Evolutionary conservation across 2,113 vertebrate species (phyloP), one percentile per base, ranked within the genome.

Genomic region (Malaclemys terrapin): DNA sequence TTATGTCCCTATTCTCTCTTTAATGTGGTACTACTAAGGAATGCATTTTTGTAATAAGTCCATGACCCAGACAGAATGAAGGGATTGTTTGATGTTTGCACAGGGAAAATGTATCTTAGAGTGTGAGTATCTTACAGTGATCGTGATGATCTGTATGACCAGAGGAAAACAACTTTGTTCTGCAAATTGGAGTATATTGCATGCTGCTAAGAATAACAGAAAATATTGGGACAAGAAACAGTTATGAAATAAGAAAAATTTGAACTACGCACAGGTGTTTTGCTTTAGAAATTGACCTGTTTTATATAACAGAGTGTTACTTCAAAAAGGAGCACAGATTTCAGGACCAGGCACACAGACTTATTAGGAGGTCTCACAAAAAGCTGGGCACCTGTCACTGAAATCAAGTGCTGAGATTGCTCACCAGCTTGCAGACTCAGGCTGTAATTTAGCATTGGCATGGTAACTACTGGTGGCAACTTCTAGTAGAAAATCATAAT

Each of bases 271-370:
- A 72, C 45, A 93, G 84, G 45, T 81, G 50, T 85, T 4, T 83
- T 76, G 62, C 84, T 56, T 6, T 72, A 92, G 50, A 95, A 92
- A 94, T 82, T 82, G 78, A 89, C 29, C 17, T 75, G 85, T n/a
- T 88, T 95, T 50, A 50, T 87, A 89, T 62, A 90, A 95, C 94
- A 92, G 76, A 92, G 82, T 76, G 29, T 84, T 85, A 53, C 29
- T 56, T 8, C 13, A 80, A 62, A 50, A n/a, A 52, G 89, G 22
- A 59, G 57, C 57, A 59, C 11, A 59, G 57, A 59, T 59, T 59
- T 59, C 57, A 59, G 27, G 27, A 59, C 11, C 27, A 13, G 11
- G 57, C 24, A 59, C 57, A 29, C 2, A 13, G 57, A 59, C 27
- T 59, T 11, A 59, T 59, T 59, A 29, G 57, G 57, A 27, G 12